phyloP scores from a whole-genome alignment of 2,797 vertebrate species.

The Nyctibius grandis region DNA sequence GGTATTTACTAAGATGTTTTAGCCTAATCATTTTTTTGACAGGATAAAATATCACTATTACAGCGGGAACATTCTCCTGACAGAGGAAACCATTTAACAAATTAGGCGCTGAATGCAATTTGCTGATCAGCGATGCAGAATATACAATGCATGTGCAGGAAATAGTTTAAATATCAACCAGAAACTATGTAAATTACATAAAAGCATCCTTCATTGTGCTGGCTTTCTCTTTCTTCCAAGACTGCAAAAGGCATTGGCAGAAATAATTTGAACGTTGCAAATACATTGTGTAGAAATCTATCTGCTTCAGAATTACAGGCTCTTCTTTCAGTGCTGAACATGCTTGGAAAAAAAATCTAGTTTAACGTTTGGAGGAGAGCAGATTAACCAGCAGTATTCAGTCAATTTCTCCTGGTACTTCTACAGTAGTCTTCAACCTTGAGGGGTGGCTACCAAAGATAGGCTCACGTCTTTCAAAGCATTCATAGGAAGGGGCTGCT shows the following conservation, averaged over 20 bases:
- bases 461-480: neutral
- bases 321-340: conserved; percentile 9
- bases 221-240: neutral
- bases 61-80: conserved; percentile 58
- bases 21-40: conserved; percentile 68
- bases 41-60: conserved; percentile 73
- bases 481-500: neutral
- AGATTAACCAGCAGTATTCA: neutral
- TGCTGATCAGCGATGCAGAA: neutral
- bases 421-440: neutral
- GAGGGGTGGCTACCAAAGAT: neutral
- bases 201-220: conserved; percentile 44
- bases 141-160: conserved; percentile 21
- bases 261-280: neutral
- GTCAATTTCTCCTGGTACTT: neutral
- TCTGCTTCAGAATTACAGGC: neutral
- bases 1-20: conserved; percentile 66
- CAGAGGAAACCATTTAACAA: conserved; percentile 59
- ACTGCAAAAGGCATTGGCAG: neutral
- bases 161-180: conserved; percentile 58
- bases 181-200: conserved; percentile 14
- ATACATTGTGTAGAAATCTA: neutral
- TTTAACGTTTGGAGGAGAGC: neutral
- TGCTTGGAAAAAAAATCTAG: neutral
- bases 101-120: conserved; percentile 62